These are phyloP conservation scores for Melinopterus prodromus DNA, from an alignment of 2,888 invertebrate species.

Conservation along the genomic window DNA sequence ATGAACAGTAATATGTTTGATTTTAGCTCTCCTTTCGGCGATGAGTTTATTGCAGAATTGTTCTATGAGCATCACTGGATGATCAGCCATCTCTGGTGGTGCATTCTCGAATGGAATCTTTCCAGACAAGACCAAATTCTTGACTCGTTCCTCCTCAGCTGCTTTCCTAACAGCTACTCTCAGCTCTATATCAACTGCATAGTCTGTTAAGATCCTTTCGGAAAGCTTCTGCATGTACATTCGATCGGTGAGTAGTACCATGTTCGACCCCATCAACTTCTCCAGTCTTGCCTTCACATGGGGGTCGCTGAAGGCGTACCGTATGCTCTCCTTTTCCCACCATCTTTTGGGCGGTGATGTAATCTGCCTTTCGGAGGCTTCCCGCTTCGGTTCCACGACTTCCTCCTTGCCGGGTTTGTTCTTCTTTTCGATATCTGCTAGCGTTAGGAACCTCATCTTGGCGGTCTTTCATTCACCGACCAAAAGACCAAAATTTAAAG, in stretches of 20 bases:
- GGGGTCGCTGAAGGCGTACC: slow-evolving; percentile 70
- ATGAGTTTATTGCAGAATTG: slow-evolving; percentile 62
- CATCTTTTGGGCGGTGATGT: slow-evolving; percentile 12
- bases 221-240: slow-evolving; percentile 73
- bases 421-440: slow-evolving; percentile 16
- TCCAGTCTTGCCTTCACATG: slow-evolving; percentile 71
- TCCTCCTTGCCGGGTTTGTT: background rate
- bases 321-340: slow-evolving; percentile 43
- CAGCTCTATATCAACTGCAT: slow-evolving; percentile 69
- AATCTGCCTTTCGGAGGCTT: slow-evolving; percentile 13
- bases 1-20: slow-evolving; percentile 55
- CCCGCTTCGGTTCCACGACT: slow-evolving; percentile 7
- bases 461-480: background rate
- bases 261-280: slow-evolving; percentile 74
- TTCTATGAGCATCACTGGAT: slow-evolving; percentile 75
- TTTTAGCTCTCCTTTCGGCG: slow-evolving; percentile 62
- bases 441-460: slow-evolving; percentile 13
- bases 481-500: background rate
- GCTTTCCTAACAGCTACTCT: slow-evolving; percentile 70
- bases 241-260: slow-evolving; percentile 73
- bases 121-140: slow-evolving; percentile 72
- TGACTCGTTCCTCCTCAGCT: slow-evolving; percentile 74
- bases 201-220: slow-evolving; percentile 70
- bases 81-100: slow-evolving; percentile 70
- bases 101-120: slow-evolving; percentile 73